Evolutionary conservation across 2,113 vertebrate species (phyloP).

Genomic region (Phocoena sinus): DNA sequence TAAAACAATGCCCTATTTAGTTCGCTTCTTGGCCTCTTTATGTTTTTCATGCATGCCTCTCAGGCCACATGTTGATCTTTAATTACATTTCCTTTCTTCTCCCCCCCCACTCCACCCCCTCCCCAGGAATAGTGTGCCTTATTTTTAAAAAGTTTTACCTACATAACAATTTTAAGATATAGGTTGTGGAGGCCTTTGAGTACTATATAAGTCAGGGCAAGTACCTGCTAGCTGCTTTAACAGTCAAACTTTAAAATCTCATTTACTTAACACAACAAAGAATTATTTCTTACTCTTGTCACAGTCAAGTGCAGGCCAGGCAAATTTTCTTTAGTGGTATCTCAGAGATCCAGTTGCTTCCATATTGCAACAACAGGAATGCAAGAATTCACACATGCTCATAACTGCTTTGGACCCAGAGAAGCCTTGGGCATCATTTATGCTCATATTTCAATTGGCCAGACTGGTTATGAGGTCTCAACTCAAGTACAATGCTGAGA

Average conservation of each 20-base stretch:
- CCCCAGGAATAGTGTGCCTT: not conserved
- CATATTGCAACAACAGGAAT: not conserved
- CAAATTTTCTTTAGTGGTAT: not conserved
- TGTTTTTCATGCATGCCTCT: not conserved
- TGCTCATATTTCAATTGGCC: not conserved
- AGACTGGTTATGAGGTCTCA: not conserved
- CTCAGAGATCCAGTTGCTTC: not conserved
- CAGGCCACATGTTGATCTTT: not conserved
- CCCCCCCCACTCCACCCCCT: accelerated
- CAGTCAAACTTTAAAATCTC: not conserved
- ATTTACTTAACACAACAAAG: not conserved
- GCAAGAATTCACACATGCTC: not conserved
- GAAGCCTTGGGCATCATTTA: not conserved
- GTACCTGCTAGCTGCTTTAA: not conserved
- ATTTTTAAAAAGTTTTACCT: not conserved
- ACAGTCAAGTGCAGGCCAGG: not conserved
- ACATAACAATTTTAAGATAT: not conserved
- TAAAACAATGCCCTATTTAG: not conserved
- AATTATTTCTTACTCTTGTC: not conserved
- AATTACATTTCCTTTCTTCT: not conserved
- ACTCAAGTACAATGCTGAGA: not conserved
- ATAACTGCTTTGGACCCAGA: not conserved
- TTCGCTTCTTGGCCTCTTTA: not conserved
- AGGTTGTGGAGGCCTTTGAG: not conserved
- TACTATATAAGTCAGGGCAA: not conserved